Percentiles rank a stretch among this genome's conserved stretches.
Conservation (phyloP, 2,113 vertebrate genomes). For the Ceratotherium simum region DNA sequence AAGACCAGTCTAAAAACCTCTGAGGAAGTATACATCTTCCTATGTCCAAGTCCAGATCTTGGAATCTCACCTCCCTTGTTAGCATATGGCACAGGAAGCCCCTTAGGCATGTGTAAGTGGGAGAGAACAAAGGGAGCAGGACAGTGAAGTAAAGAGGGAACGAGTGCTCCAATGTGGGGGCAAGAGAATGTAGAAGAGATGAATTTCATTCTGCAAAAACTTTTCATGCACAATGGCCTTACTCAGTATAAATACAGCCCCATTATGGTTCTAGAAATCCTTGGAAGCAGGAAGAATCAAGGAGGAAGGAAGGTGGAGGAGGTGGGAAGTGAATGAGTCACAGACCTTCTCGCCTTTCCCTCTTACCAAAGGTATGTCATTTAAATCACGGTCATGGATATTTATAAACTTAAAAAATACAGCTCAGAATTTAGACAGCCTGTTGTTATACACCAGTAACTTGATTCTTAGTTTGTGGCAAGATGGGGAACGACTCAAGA, state of each 20-base stretch:
- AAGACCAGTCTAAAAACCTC: neutral
- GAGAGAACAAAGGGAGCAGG: neutral
- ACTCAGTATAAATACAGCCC: neutral
- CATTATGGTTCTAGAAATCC: neutral
- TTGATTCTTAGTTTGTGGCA: neutral
- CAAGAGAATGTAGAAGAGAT: neutral
- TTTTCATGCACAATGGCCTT: neutral
- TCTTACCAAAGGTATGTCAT: neutral
- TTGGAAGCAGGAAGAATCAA: neutral
- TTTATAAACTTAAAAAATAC: neutral
- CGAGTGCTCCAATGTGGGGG: neutral
- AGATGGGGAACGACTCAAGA: neutral
- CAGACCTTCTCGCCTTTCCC: neutral
- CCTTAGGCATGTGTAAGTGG: neutral
- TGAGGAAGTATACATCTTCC: neutral
- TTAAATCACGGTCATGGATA: neutral
- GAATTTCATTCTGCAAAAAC: neutral
- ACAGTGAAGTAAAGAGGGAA: neutral
- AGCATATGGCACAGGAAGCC: neutral
- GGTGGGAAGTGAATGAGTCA: neutral
- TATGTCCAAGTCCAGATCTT: neutral
- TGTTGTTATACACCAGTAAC: neutral
- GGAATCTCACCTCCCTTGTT: neutral
- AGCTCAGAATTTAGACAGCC: neutral
- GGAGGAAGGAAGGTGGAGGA: neutral